Evolutionary conservation across 2,888 invertebrate species (phyloP).

Genomic region (Calameuta pallipes): DNA sequence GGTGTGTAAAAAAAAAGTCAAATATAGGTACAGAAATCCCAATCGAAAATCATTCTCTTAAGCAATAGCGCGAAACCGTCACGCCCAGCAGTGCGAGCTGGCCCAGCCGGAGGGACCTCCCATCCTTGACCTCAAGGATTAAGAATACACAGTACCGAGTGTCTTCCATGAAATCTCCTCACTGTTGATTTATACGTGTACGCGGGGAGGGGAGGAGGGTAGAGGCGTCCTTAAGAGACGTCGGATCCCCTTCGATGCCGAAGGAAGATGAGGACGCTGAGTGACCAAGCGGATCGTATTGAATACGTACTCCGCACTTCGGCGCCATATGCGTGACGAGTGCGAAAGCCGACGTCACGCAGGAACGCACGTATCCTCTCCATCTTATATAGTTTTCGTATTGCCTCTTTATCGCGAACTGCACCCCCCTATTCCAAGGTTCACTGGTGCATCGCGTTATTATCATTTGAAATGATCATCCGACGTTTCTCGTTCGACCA

Average conservation of each 20-base stretch:
- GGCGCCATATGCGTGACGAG: slow-evolving; percentile 58
- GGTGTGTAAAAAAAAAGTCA: neutral
- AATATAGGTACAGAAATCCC: neutral
- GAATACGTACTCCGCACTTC: slow-evolving; percentile 36
- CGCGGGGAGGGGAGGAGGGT: neutral
- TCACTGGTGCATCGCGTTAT: neutral
- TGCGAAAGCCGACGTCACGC: slow-evolving; percentile 59
- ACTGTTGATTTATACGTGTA: neutral
- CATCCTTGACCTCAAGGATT: neutral
- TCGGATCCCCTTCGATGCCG: neutral
- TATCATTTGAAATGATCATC: neutral
- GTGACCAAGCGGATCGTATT: slow-evolving; percentile 48
- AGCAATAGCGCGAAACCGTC: neutral
- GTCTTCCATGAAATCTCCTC: neutral
- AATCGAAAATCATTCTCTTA: neutral
- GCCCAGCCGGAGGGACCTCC: neutral
- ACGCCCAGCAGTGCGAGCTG: neutral
- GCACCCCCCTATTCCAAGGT: neutral
- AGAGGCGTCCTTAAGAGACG: neutral
- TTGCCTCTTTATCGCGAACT: slow-evolving; percentile 6
- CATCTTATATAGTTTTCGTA: slow-evolving; percentile 11
- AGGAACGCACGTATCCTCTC: slow-evolving; percentile 44
- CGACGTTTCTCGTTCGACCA: neutral
- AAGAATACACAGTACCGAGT: neutral
- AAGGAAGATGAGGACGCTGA: slow-evolving; percentile 24